Base-by-base conservation (phyloP, 1,140 invertebrate species). In the Drosophila orosa region DNA sequence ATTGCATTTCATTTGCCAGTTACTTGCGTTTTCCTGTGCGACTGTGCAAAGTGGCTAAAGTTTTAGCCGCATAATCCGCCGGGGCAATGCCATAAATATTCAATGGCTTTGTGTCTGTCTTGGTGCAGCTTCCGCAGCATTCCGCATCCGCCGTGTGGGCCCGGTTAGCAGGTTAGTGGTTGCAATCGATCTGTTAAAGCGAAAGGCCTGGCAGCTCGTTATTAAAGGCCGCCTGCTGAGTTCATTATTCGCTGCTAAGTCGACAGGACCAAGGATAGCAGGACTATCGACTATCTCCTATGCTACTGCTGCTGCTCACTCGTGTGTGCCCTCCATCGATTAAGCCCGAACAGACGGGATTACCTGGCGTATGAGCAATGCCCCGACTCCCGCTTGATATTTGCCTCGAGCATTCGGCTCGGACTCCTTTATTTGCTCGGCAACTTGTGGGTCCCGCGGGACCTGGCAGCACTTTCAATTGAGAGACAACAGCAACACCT, bases 21-120 rank as follows among this genome's bases (percentile, higher is more conserved):
- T 69, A 74, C 69, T 74, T 74, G 58, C 73, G 15, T 39, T 31
- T 48, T 17, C 45, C 25, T 15, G 0, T 48, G 45, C 24, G 9
- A 47, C 24, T 59, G 57, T 68, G 76, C 67, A 71, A 87, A 89
- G 62, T 79, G 79, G 83, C 69, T 79, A 79, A 89, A 87, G 71
- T 85, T 79, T 87, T 86, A 77, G 79, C 83, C 83, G 83, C 84
- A 87, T 87, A 87, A 87, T 87, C 83, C 87, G 84, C 72, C 39
- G 57, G 33, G 83, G 66, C 83, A 83, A 66, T 44, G 76, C 83
- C 83, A 87, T 87, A 89, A 87, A 87, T 86, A 87, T 87, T 71
- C 78, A 78, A 86, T 86, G 82, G 82, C 65, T 81, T 78, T 81
- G 82, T 69, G 67, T 57, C 58, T 67, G 44, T 63, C 63, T 50